These are phyloP conservation scores for Leptopilina myrica DNA, from an alignment of 2,888 invertebrate species.

Conservation along the genomic window DNA sequence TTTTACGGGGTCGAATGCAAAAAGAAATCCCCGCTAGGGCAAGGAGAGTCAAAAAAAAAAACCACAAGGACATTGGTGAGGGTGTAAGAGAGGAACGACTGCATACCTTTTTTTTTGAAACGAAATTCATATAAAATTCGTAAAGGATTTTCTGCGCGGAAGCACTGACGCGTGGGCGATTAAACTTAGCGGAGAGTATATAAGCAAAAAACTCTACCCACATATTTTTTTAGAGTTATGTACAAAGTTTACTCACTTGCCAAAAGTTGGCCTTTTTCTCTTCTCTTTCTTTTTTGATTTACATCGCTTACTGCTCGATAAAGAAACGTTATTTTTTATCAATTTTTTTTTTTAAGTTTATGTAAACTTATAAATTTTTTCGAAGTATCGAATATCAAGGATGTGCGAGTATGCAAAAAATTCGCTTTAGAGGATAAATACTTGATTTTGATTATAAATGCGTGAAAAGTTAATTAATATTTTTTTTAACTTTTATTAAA, in stretches of 20 bases:
- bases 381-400: too few relatives aligned
- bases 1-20: conserved; percentile 41
- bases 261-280: neutral
- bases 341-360: too few relatives aligned
- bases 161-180: conserved; percentile 55
- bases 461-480: too few relatives aligned
- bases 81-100: conserved; percentile 15
- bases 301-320: neutral
- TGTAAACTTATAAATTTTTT: too few relatives aligned
- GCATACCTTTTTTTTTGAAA: conserved; percentile 53
- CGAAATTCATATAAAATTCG: conserved; percentile 56
- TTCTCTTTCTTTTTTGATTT: neutral
- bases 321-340: too few relatives aligned
- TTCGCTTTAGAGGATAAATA: too few relatives aligned
- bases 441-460: too few relatives aligned
- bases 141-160: conserved; percentile 54
- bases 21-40: conserved; percentile 44
- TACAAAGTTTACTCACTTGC: conserved; percentile 19
- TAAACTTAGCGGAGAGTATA: conserved; percentile 52
- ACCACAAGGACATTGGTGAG: conserved; percentile 44
- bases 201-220: conserved; percentile 44
- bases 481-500: too few relatives aligned
- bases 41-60: conserved; percentile 17
- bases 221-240: conserved; percentile 1
- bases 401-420: too few relatives aligned